Base-by-base conservation (phyloP, 2,113 vertebrate genomes). In the Falco punctatus region DNA sequence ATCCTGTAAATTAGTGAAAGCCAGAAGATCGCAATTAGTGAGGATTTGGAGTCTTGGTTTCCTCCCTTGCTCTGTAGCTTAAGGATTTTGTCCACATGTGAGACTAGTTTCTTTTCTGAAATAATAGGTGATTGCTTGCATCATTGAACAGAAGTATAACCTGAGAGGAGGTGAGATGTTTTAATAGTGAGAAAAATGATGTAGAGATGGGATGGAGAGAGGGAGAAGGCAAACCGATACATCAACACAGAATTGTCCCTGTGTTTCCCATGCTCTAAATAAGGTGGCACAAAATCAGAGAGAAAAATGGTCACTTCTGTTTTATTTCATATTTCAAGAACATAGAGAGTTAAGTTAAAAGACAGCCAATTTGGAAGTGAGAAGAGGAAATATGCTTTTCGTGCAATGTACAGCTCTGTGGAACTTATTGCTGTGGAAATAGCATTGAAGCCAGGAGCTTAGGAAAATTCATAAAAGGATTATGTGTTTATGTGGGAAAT, bases 11-110 rank as follows among this genome's bases (percentile, higher is more conserved):
- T 95, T 90, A 94, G 81, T 2, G 10, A 97, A 95, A 96, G 96
- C 91, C 86, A 95, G 81, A 90, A 91, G 91, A 96, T 95, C 95
- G 95, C 94, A 98, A 97, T 97, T 97, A 97, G 88, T 79, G 91
- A 92, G 95, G 96, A 97, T 97, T 97, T 97, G 79, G 70, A 94
- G 74, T 92, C 79, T 91, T 96, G 92, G 48, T 92, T 97, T 96
- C 74, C 59, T 95, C 66, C 61, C 38, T 70, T 94, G 51, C 70
- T 90, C 86, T 91, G 67, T 94, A 73, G 78, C 23, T 96, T 82
- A 90, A 82, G 71, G 90, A 82, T 87, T 96, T 97, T 91, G 67
- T 81, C 88, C 61, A 61, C 8, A 44, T 95, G 86, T 81, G 58
- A 93, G 75, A 74, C 40, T 52, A 32, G 40, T 73, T 94, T 91